Base-by-base conservation (phyloP, 2,888 invertebrate genomes). In the Eupithecia insigniata region DNA sequence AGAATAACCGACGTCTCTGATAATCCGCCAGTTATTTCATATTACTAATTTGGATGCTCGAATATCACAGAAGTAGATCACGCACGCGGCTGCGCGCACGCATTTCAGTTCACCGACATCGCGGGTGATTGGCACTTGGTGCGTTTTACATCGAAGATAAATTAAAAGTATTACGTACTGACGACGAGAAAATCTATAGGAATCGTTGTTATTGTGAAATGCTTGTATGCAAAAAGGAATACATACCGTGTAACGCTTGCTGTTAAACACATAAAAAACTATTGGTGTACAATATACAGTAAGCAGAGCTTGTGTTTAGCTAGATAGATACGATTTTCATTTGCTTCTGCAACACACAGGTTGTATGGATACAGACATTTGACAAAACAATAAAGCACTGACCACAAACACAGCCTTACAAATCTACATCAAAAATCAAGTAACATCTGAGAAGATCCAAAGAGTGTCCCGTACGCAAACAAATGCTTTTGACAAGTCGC, bases 101-200 rank as follows among this genome's bases (percentile, higher is more conserved):
- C 60, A 60, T 8, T 7, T 18, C 18, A 36, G 64, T 39, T 36
- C 64, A 36, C 34, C 64, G 64, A 64, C 64, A 36, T 64, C 36
- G 28, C 60, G 36, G 64, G 64, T 64, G 64, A 64, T 64, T 64
- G 64, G n/a, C 64, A 64, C 14, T 26, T 7, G 46, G 6, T 43
- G 43, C 43, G 43, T 43, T 43, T 5, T 43, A 43, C 18, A 16
- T 43, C 18, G 18, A 43, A 43, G 0, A 43, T 18, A 18, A 43
- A 43, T 18, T 18, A 43, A 43, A 6, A 43, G 43, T 18, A 5
- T 43, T 43, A n/a, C n/a, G 6, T 43, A n/a, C 16, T 34, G 12
- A 62, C 18, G 26, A 55, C 14, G 28, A 58, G 14, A 26, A 26
- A 22, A 12, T 26, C 55, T 12, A 22, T 3, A 39, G 39, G 16